A percentile compares a stretch with the other conserved stretches of the same genome.
phyloP scores from a whole-genome alignment of 2,797 vertebrate genomes.

The Rhabdophis nuchalis region DNA sequence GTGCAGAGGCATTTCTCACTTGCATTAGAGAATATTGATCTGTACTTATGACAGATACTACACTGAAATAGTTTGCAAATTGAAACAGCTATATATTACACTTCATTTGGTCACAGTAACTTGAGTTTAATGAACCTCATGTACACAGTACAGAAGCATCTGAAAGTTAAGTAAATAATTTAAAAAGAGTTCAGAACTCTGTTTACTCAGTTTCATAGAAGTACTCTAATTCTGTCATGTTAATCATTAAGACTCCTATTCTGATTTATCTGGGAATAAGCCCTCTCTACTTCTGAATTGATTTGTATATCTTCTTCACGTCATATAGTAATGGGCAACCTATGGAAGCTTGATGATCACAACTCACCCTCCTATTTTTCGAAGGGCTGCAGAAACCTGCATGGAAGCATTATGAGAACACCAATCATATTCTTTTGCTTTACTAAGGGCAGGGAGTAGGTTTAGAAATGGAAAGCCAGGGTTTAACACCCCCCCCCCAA shows the following conservation, averaged over 20 bases:
- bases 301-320: background rate
- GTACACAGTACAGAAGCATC: slow-evolving; percentile 19
- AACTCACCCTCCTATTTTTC: background rate
- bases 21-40: background rate
- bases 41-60: background rate
- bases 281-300: background rate
- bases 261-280: background rate
- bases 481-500: background rate
- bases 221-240: background rate
- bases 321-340: background rate
- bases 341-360: background rate
- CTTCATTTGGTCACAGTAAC: background rate
- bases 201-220: slow-evolving; percentile 33
- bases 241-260: background rate
- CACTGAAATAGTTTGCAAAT: background rate
- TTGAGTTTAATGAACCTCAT: background rate
- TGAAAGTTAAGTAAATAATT: background rate
- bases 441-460: background rate
- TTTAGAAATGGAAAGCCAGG: background rate
- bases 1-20: background rate
- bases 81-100: background rate
- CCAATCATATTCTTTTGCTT: background rate
- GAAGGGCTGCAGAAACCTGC: background rate
- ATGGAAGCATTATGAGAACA: background rate
- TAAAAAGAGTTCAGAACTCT: background rate